Percentiles rank a stretch among this genome's conserved stretches.
These are phyloP conservation scores for Chesias legatella DNA, from an alignment of 2,888 invertebrate genomes.

Conservation along the genomic window DNA sequence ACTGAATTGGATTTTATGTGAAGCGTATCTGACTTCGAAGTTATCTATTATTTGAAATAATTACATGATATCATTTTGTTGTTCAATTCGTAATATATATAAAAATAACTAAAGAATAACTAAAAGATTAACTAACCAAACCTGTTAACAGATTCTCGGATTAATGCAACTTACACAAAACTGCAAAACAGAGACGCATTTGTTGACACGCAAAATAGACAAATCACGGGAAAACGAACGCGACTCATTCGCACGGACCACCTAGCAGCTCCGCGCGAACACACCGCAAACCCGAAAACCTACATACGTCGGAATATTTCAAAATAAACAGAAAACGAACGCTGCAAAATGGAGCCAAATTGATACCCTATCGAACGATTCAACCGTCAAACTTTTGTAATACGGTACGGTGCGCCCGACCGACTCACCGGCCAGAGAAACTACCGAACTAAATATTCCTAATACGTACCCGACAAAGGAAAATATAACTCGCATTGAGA, in stretches of 20 bases:
- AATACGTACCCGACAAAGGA: constrained; percentile 64
- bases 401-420: constrained; percentile 41
- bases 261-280: constrained; percentile 53
- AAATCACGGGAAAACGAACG: constrained; percentile 41
- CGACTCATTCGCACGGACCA: constrained; percentile 47
- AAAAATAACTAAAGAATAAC: not conserved
- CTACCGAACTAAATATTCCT: constrained; percentile 59
- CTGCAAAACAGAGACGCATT: constrained; percentile 23
- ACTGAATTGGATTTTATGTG: constrained; percentile 16
- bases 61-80: too few relatives aligned
- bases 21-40: too few relatives aligned
- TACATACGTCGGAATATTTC: constrained; percentile 63
- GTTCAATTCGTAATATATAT: not conserved
- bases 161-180: too few relatives aligned
- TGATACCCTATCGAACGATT: constrained; percentile 60
- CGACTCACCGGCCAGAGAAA: constrained; percentile 31
- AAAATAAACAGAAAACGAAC: constrained; percentile 59
- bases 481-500: constrained; percentile 71
- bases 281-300: constrained; percentile 75
- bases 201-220: constrained; percentile 52
- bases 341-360: constrained; percentile 54
- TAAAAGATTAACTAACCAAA: not conserved
- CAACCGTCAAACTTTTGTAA: constrained; percentile 72
- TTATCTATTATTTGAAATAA: too few relatives aligned
- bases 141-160: too few relatives aligned